Evolutionary conservation across 2,888 invertebrate genomes (phyloP).

Genomic region (Carabus problematicus): DNA sequence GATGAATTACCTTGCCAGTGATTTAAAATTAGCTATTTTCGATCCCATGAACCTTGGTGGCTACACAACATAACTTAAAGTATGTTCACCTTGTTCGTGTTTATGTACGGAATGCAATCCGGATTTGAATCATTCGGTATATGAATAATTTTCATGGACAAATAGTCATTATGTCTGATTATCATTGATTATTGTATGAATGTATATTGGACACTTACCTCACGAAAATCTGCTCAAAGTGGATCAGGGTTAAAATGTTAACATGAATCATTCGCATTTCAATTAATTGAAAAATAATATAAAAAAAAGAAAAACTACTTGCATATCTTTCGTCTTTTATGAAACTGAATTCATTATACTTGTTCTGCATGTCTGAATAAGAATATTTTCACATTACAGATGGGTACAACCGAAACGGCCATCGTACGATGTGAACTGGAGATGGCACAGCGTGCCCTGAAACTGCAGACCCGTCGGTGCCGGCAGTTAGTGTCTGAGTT

Average conservation of each 20-base stretch:
- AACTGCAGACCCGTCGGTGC: constrained; percentile 71
- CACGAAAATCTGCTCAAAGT: too few species aligned
- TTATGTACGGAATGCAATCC: constrained; percentile 26
- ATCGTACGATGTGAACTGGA: constrained; percentile 70
- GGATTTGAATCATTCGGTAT: constrained; percentile 13
- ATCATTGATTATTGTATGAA: too few species aligned
- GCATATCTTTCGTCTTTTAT: background rate
- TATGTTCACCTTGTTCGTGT: constrained; percentile 28
- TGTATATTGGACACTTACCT: too few species aligned
- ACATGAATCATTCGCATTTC: too few species aligned
- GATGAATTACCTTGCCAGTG: background rate
- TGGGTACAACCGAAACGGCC: constrained; percentile 69
- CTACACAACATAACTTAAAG: too few species aligned
- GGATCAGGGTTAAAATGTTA: too few species aligned
- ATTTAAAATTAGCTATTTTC: constrained; percentile 23
- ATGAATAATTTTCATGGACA: constrained; percentile 18
- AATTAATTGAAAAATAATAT: too few species aligned
- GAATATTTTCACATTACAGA: constrained; percentile 64
- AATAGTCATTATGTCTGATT: background rate
- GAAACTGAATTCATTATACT: background rate
- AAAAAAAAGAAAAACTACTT: too few species aligned
- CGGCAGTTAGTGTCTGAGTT: constrained; percentile 73
- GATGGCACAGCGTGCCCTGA: constrained; percentile 71
- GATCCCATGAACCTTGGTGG: constrained; percentile 7
- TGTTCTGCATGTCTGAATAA: background rate